phyloP scores from a whole-genome alignment of 2,888 invertebrate genomes.

The Leptopterna dolabrata region DNA sequence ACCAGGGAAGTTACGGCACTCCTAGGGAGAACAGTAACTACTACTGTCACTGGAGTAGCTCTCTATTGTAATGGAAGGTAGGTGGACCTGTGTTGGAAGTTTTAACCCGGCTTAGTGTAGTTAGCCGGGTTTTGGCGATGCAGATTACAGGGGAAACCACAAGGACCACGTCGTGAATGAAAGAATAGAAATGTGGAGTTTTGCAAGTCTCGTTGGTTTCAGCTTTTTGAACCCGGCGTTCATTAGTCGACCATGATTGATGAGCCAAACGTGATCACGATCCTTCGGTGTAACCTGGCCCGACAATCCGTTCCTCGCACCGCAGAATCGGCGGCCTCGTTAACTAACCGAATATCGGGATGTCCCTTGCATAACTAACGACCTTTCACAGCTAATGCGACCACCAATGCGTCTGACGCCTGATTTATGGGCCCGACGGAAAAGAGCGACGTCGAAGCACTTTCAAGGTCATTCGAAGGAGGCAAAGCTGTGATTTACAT shows the following conservation, averaged over 20 bases:
- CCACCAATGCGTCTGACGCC: not conserved
- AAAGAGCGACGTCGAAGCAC: not conserved
- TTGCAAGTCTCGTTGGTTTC: not conserved
- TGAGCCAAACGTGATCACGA: not conserved
- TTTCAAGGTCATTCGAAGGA: not conserved
- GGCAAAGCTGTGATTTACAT: not conserved
- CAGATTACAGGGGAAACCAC: too few species aligned
- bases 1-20: too few species aligned
- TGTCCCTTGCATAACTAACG: not conserved
- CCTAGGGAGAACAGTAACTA: too few species aligned
- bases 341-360: not conserved
- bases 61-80: too few species aligned
- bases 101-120: too few species aligned
- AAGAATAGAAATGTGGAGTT: too few species aligned
- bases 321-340: not conserved
- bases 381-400: not conserved
- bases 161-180: too few species aligned
- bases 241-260: not conserved
- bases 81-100: too few species aligned
- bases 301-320: not conserved
- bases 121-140: too few species aligned
- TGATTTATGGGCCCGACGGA: not conserved
- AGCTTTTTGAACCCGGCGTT: not conserved
- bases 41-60: too few species aligned
- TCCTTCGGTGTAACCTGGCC: not conserved